Conservation (phyloP, 2,797 vertebrate genomes). For the Alexandromys oeconomus region DNA sequence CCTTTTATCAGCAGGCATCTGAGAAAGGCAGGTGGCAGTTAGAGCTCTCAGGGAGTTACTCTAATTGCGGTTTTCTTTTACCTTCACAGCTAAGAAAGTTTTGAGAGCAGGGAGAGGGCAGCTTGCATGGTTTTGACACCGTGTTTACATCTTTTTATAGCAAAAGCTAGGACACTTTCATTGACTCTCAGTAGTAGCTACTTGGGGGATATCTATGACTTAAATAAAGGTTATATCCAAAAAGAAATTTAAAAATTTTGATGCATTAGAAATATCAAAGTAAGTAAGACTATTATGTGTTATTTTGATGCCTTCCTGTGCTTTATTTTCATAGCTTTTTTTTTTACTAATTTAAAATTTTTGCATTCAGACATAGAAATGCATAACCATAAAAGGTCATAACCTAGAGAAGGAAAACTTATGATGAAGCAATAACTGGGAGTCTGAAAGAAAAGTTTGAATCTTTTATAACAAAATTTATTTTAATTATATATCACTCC, state of each 20-base stretch:
- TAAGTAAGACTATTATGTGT: background rate
- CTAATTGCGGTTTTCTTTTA: constrained; percentile 86
- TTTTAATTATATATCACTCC: background rate
- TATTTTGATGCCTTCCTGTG: background rate
- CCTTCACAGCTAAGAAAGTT: constrained; percentile 82
- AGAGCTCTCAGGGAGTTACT: constrained; percentile 87
- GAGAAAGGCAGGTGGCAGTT: constrained; percentile 88
- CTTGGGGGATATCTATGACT: background rate
- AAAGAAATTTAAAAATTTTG: background rate
- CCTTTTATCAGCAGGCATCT: constrained; percentile 88
- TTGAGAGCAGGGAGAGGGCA: constrained; percentile 73
- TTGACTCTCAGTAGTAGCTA: background rate
- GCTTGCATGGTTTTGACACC: constrained; percentile 30
- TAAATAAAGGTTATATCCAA: background rate
- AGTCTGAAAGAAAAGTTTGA: background rate
- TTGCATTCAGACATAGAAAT: background rate
- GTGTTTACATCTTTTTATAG: constrained; percentile 72
- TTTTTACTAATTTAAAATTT: background rate
- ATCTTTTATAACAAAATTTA: constrained; percentile 16
- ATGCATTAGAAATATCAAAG: background rate
- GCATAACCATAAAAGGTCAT: background rate
- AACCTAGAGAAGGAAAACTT: constrained; percentile 24
- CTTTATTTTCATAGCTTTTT: constrained; percentile 31
- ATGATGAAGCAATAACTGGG: background rate
- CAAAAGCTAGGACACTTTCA: constrained; percentile 6